phyloP scores from a whole-genome alignment of 1,140 invertebrate species.

The Wasmannia auropunctata region DNA sequence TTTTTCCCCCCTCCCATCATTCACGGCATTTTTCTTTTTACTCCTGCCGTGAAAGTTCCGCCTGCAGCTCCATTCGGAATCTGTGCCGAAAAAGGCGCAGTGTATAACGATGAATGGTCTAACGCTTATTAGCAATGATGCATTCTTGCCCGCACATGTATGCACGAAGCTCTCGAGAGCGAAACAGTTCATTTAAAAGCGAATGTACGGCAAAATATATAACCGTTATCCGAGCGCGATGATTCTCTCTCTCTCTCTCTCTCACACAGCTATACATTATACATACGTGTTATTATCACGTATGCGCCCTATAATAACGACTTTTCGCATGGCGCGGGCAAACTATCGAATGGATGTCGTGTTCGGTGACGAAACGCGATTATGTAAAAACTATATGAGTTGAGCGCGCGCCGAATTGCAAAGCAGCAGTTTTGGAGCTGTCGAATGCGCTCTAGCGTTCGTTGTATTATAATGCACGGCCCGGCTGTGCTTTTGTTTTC shows the following conservation, averaged over 20 bases:
- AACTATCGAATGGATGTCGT: conserved; percentile 69
- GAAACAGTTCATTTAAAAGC: not conserved
- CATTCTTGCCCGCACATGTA: not conserved
- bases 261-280: conserved; percentile 69
- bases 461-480: conserved; percentile 77
- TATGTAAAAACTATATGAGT: conserved; percentile 70
- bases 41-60: not conserved
- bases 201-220: not conserved
- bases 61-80: not conserved
- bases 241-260: conserved; percentile 30
- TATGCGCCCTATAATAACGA: conserved; percentile 48
- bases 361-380: conserved; percentile 71
- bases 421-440: conserved; percentile 68
- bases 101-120: not conserved
- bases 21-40: not conserved
- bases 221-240: not conserved
- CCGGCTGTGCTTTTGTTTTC: conserved; percentile 81
- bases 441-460: conserved; percentile 54
- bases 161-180: not conserved
- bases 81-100: not conserved
- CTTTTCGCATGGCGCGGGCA: conserved; percentile 22
- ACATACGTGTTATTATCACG: conserved; percentile 64
- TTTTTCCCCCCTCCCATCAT: not conserved
- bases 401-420: conserved; percentile 69
- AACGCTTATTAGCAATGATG: not conserved